These are phyloP conservation scores for Pangasius krempfi DNA, from an alignment of 2,797 vertebrate genomes.

Conservation along the genomic window DNA sequence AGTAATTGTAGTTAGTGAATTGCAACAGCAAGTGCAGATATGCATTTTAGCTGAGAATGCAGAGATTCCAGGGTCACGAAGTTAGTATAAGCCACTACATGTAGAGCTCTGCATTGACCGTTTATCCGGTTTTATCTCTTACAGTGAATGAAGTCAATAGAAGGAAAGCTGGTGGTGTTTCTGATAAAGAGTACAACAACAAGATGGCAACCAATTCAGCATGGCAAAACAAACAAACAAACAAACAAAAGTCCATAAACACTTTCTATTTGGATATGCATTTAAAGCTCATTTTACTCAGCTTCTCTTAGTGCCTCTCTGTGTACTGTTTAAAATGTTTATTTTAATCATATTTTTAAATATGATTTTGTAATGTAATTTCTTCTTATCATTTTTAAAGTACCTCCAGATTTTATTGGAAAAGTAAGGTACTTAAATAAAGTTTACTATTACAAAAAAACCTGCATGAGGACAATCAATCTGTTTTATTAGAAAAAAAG, in stretches of 20 bases:
- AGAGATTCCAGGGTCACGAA: neutral
- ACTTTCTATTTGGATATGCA: neutral
- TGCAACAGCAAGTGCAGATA: neutral
- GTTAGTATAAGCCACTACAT: neutral
- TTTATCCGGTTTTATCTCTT: neutral
- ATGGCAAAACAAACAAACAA: neutral
- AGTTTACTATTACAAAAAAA: neutral
- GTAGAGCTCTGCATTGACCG: neutral
- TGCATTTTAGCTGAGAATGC: constrained; percentile 8
- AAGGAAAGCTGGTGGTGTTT: neutral
- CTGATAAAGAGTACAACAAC: neutral
- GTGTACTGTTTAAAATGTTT: neutral
- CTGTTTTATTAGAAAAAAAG: neutral
- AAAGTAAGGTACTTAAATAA: neutral
- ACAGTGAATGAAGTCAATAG: neutral
- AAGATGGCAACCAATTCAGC: neutral
- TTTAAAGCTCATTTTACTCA: neutral
- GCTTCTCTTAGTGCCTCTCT: neutral
- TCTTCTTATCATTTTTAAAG: neutral
- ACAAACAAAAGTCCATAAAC: neutral
- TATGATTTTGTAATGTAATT: neutral
- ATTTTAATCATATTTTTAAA: neutral
- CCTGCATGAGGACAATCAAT: neutral
- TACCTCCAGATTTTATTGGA: neutral
- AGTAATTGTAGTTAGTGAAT: neutral